A percentile compares a stretch with the other conserved stretches of the same genome.
phyloP scores from a whole-genome alignment of 2,888 invertebrate genomes.

The Rotaria sp. region DNA sequence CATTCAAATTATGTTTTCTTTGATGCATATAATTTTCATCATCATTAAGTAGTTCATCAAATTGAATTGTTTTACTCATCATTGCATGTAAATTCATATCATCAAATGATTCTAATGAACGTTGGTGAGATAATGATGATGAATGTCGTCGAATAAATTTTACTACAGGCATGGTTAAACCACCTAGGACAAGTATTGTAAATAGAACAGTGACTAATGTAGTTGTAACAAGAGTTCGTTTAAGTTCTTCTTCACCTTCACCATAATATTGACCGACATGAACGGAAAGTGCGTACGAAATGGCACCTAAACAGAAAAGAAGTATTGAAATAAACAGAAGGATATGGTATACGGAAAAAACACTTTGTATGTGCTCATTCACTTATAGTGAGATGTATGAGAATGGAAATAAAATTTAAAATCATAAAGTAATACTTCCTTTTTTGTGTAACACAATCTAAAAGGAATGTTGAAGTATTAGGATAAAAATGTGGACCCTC shows the following conservation, averaged over 20 bases:
- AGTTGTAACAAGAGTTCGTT: conserved; percentile 91
- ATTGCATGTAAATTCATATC: background rate
- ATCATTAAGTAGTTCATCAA: conserved; percentile 61
- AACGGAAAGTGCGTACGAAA: conserved; percentile 3
- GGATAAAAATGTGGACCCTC: too few species aligned
- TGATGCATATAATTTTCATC: conserved; percentile 52
- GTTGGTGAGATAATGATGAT: background rate
- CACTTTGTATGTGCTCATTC: too few species aligned
- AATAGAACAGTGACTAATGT: conserved; percentile 94
- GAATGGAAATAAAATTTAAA: too few species aligned
- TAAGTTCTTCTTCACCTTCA: conserved; percentile 71
- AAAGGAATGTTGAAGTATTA: too few species aligned
- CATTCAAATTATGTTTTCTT: conserved; percentile 43
- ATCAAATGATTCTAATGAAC: conserved; percentile 54
- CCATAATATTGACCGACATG: conserved; percentile 44
- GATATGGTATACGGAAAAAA: too few species aligned
- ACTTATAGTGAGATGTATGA: too few species aligned
- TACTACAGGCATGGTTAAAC: conserved; percentile 90
- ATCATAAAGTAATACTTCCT: too few species aligned
- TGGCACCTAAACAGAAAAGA: background rate
- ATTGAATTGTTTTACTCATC: conserved; percentile 92
- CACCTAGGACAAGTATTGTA: conserved; percentile 87
- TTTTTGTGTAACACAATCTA: too few species aligned
- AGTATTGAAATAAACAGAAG: background rate
- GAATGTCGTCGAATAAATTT: conserved; percentile 58